Evolutionary conservation across 2,888 invertebrate genomes (phyloP), one percentile per base, ranked within the genome.

Genomic region (Leptinotarsa haldemani): DNA sequence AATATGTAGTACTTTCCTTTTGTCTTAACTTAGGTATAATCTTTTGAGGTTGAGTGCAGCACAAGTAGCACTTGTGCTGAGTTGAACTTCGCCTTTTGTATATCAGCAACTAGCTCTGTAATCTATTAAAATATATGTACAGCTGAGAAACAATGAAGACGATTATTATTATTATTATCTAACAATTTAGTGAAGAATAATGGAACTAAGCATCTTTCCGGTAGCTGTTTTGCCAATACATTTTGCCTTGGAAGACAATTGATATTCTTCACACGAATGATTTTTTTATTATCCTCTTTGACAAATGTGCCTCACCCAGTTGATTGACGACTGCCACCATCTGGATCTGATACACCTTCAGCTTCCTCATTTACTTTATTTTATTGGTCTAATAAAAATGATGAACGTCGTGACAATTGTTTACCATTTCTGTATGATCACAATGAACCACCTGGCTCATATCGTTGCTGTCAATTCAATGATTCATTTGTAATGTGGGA

Each of bases 401-500:
- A 68, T 68, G 22, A n/a, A 68, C 22, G 68, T 20, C 16, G 56
- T 68, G 58, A 58, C 58, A 58, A 46, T 56, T 40, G 18, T 68
- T 68, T 68, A 56, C 46, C 47, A 56, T 68, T 68, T 68, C 20
- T 68, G 68, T 58, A 22, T 47, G 22, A 68, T 68, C 40, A 68
- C 58, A n/a, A 58, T 46, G 68, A 20, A 58, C 68, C 68, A 68
- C 56, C 68, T 68, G 68, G 68, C 7, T 40, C 9, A 25, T 50
- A 20, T 56, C 16, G 12, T 56, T 56, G 20, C 52, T 20, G 16
- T 2, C 18, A 56, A 30, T 61, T 61, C 18, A 16, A 61, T 61
- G 0, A 30, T 61, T 40, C 12, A 61, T 18, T 3, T 0, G 16
- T 40, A 30, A 30, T 16, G 25, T 25, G 16, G 25, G 25, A 16